Conservation (phyloP, 2,888 invertebrate genomes). For the Heliconius sara region DNA sequence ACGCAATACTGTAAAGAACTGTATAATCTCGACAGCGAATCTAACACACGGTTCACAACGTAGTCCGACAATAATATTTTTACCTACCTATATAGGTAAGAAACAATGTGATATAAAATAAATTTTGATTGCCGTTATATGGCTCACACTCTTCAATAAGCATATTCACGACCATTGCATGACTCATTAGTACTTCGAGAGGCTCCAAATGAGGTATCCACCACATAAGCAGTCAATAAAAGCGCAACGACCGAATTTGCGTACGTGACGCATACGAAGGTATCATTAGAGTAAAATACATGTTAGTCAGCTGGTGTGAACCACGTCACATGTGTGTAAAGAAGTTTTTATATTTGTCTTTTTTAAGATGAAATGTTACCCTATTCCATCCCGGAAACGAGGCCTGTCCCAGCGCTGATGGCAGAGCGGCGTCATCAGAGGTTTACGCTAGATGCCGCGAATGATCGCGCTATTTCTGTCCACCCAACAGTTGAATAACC, state of each 20-base stretch:
- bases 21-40: slow-evolving; percentile 63
- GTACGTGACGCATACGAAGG: slow-evolving; percentile 5
- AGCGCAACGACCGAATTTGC: slow-evolving; percentile 17
- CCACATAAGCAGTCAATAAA: slow-evolving; percentile 18
- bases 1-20: slow-evolving; percentile 61
- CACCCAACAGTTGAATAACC: slow-evolving; percentile 82
- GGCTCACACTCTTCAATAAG: background rate
- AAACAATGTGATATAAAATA: background rate
- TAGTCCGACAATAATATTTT: slow-evolving; percentile 28
- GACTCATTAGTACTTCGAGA: background rate
- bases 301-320: background rate
- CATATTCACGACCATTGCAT: background rate
- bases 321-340: background rate
- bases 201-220: slow-evolving; percentile 14
- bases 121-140: background rate
- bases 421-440: slow-evolving; percentile 53
- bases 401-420: slow-evolving; percentile 57
- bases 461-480: slow-evolving; percentile 78
- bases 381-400: slow-evolving; percentile 73
- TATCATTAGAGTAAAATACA: background rate
- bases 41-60: slow-evolving; percentile 56
- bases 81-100: background rate
- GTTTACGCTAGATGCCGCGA: slow-evolving; percentile 60
- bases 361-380: slow-evolving; percentile 55
- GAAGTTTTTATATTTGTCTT: background rate